These are phyloP conservation scores for Brachionichthys hirsutus DNA, from an alignment of 2,113 vertebrate species.

Conservation along the genomic window DNA sequence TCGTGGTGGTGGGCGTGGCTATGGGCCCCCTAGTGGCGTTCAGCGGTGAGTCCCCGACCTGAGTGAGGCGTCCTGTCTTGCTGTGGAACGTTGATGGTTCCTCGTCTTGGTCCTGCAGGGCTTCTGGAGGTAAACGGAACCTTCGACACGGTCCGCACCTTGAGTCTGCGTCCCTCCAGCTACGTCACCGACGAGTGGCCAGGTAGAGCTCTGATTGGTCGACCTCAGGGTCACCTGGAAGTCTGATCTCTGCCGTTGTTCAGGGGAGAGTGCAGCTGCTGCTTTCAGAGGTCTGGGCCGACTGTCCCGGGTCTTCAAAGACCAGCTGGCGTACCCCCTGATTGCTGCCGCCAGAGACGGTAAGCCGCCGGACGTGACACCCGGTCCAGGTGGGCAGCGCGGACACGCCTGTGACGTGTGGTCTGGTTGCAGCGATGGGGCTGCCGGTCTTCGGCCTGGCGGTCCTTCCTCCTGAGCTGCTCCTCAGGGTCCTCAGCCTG, in stretches of 20 bases:
- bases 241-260: not conserved
- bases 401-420: not conserved
- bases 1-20: constrained; percentile 82
- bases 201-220: constrained; percentile 72
- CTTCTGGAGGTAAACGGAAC: constrained; percentile 81
- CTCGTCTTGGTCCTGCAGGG: constrained; percentile 65
- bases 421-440: constrained; percentile 79
- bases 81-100: not conserved
- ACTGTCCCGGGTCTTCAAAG: constrained; percentile 91
- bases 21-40: constrained; percentile 84
- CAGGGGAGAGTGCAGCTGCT: constrained; percentile 78
- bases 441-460: constrained; percentile 89
- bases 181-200: constrained; percentile 76
- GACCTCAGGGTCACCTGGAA: not conserved
- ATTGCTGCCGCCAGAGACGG: constrained; percentile 91
- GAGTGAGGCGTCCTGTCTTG: too few species aligned
- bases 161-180: constrained; percentile 81
- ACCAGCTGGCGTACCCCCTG: constrained; percentile 90
- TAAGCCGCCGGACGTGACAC: constrained; percentile 41
- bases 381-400: too few species aligned
- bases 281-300: constrained; percentile 87
- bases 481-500: constrained; percentile 87
- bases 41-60: constrained; percentile 88
- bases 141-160: constrained; percentile 77
- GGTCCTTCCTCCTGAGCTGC: constrained; percentile 88